Evolutionary conservation across 2,888 invertebrate species (phyloP), one percentile per base, ranked within the genome.

Genomic region (Meteorus cinctellus): DNA sequence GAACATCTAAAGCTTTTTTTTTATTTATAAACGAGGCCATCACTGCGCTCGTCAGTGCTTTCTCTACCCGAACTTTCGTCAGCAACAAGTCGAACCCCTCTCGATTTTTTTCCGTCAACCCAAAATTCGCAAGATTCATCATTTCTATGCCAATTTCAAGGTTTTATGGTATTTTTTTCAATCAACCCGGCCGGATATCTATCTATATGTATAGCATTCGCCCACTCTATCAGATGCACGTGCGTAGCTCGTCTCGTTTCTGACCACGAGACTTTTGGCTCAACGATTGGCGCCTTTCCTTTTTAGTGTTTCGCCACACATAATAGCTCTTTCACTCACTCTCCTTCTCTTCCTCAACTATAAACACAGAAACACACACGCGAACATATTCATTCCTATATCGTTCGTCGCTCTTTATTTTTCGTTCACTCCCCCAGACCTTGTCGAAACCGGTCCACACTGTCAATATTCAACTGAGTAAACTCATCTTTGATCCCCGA

Each of bases 241-340:
- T 71, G 70, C 63, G 66, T 36, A 31, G 71, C 71, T 62, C 29
- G 69, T 60, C 41, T 41, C 36, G 70, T 10, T 59, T 59, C 63
- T 48, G 34, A 4, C 55, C 12, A 19, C 19, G n/a, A 55, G 55
- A 55, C 55, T 19, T 19, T 55, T 55, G 55, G 55, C 55, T 34
- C 48, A 24, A 14, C 55, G 66, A 66, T 66, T 31, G 60, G 60
- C 60, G 68, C 62, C 68, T 74, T 66, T 74, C 67, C 62, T 55
- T 74, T 68, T 74, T 59, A 51, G 41, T 73, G 66, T 73, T 73
- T 73, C 73, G 66, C 66, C 72, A 73, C 66, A 63, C 41, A 41
- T 51, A 24, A 68, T 48, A 63, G 27, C 14, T 63, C 5, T n/a
- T n/a, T 31, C 34, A 3, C 34, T n/a, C 31, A 19, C 41, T 60